Evolutionary conservation across 2,113 vertebrate genomes (phyloP).

Genomic region (Cyrtonyx montezumae): DNA sequence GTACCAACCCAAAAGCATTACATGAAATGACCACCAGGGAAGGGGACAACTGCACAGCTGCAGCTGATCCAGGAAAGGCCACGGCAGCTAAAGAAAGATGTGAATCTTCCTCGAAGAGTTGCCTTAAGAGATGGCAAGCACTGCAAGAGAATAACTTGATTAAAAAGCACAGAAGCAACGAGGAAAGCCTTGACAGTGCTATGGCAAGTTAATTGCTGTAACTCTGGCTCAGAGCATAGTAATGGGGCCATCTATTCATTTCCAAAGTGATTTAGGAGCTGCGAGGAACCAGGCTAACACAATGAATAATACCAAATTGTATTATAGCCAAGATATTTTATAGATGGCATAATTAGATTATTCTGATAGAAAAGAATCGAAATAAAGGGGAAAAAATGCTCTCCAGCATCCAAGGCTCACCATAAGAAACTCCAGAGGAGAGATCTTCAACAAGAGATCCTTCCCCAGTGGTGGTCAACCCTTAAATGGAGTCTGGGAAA

Average conservation of each 20-base stretch:
- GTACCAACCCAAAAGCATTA: not conserved
- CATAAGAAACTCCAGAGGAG: too few species aligned
- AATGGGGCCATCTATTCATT: not conserved
- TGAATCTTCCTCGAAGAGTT: slow-evolving; percentile 57
- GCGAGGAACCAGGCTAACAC: too few species aligned
- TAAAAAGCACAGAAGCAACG: slow-evolving; percentile 78
- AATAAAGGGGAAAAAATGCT: too few species aligned
- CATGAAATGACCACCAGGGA: slow-evolving; percentile 21
- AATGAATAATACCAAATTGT: too few species aligned
- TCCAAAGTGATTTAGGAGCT: not conserved
- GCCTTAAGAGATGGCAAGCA: slow-evolving; percentile 78
- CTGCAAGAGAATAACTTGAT: slow-evolving; percentile 68
- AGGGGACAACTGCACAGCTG: not conserved
- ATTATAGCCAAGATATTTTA: too few species aligned
- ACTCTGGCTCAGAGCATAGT: not conserved
- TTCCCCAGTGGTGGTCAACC: too few species aligned
- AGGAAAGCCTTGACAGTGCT: slow-evolving; percentile 42
- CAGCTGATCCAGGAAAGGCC: not conserved
- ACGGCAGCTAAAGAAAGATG: slow-evolving; percentile 24
- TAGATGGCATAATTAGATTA: too few species aligned
- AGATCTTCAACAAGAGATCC: too few species aligned
- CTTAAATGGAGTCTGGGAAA: too few species aligned
- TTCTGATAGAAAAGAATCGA: too few species aligned
- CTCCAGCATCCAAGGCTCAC: too few species aligned
- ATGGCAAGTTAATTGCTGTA: slow-evolving; percentile 67